A percentile compares a stretch with the other conserved stretches of the same genome.
Conservation (phyloP, 2,888 invertebrate genomes). For the Luffia ferchaultella region DNA sequence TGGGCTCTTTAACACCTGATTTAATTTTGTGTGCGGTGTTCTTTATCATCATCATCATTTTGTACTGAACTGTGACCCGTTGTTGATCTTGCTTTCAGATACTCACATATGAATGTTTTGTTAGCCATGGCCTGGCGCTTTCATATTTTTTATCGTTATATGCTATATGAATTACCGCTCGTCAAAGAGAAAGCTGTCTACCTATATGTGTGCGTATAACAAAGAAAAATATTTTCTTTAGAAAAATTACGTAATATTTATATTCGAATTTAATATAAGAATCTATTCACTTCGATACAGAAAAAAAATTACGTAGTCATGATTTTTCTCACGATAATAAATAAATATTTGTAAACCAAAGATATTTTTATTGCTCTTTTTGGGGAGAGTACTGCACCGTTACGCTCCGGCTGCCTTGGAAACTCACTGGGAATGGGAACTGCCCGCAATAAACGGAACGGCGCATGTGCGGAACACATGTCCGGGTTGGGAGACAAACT, state of each 20-base stretch:
- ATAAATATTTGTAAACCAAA: conserved; percentile 5
- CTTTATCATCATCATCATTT: neutral
- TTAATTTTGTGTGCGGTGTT: neutral
- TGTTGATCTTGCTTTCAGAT: neutral
- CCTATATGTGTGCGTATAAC: neutral
- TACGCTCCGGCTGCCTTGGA: neutral
- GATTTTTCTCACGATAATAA: conserved; percentile 9
- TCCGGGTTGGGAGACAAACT: neutral
- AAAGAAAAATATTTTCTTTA: too few species aligned
- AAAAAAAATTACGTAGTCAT: too few species aligned
- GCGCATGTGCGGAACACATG: neutral
- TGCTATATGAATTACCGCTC: neutral
- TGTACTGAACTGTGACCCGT: neutral
- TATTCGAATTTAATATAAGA: too few species aligned
- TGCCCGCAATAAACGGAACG: neutral
- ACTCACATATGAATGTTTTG: neutral
- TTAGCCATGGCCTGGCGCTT: neutral
- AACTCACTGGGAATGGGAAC: conserved; percentile 1
- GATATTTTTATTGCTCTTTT: conserved; percentile 7
- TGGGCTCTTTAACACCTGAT: neutral
- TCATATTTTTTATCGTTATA: neutral
- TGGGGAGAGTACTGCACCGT: neutral
- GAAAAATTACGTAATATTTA: too few species aligned
- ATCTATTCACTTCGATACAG: too few species aligned
- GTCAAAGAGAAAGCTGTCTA: neutral